These are phyloP conservation scores for Dipodomys ordii DNA, from an alignment of 2,113 vertebrate species.

Conservation along the genomic window DNA sequence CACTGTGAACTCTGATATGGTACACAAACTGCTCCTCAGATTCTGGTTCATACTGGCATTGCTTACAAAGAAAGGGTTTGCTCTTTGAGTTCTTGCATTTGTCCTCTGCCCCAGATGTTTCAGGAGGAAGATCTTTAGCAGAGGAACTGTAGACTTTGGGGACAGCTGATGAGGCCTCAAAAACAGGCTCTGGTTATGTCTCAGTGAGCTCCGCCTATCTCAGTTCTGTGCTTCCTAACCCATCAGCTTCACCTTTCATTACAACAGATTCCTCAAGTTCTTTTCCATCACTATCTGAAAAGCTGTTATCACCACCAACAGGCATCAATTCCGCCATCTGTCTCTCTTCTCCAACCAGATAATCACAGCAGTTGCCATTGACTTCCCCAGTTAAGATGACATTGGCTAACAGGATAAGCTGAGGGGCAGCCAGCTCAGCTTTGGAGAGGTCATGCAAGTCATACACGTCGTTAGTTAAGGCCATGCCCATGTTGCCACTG, in stretches of 20 bases:
- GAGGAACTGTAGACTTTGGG: conserved; percentile 71
- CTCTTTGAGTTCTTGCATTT: conserved; percentile 90
- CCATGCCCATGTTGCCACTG: conserved; percentile 85
- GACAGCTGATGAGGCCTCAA: conserved; percentile 57
- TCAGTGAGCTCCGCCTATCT: conserved; percentile 68
- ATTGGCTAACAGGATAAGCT: conserved; percentile 98
- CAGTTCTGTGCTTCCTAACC: conserved; percentile 80
- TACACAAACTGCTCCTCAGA: conserved; percentile 95
- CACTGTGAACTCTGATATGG: conserved; percentile 94
- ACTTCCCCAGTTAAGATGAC: conserved; percentile 93
- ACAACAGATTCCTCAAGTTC: conserved; percentile 84
- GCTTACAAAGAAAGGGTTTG: conserved; percentile 96
- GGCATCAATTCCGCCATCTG: conserved; percentile 98
- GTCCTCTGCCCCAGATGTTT: conserved; percentile 81
- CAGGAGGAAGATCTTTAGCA: conserved; percentile 80
- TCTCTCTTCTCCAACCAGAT: conserved; percentile 91
- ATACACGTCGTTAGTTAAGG: conserved; percentile 89
- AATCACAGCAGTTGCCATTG: conserved; percentile 88
- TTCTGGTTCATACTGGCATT: conserved; percentile 95
- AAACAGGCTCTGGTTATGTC: conserved; percentile 71
- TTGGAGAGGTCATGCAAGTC: conserved; percentile 91
- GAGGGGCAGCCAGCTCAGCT: conserved; percentile 93
- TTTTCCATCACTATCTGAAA: conserved; percentile 94
- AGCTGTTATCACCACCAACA: conserved; percentile 91
- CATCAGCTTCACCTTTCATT: conserved; percentile 66